A percentile compares a stretch with the other conserved stretches of the same genome.
phyloP scores from a whole-genome alignment of 2,113 vertebrate genomes.

The Hiodon alosoides region DNA sequence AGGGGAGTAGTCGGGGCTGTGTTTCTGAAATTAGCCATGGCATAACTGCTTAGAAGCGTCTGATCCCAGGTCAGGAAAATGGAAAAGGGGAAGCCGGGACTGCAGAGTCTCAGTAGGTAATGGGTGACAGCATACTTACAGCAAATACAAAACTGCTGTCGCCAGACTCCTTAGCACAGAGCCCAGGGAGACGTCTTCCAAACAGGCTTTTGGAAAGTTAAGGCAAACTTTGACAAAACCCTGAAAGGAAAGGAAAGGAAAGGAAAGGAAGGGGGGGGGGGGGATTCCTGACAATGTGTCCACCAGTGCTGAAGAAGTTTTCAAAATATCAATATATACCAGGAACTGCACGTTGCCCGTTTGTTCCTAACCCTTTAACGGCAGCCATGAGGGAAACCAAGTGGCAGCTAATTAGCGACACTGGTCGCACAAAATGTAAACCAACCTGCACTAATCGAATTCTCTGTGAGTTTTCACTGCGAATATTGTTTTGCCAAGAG shows the following conservation, averaged over 20 bases:
- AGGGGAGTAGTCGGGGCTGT: constrained; percentile 20
- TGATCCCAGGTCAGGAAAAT: not conserved
- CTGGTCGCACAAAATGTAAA: constrained; percentile 37
- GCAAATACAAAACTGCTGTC: constrained; percentile 2
- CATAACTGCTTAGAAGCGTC: constrained; percentile 4
- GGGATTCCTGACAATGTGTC: constrained; percentile 30
- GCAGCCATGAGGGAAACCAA: constrained; percentile 44
- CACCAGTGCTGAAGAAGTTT: constrained; percentile 26
- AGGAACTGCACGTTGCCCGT: constrained; percentile 36
- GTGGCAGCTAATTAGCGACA: constrained; percentile 47
- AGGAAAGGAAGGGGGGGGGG: not conserved
- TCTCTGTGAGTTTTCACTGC: constrained; percentile 16
- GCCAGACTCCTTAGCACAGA: constrained; percentile 20
- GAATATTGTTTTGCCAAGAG: constrained; percentile 37
- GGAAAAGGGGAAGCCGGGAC: not conserved
- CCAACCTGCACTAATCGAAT: constrained; percentile 44
- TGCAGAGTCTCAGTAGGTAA: constrained; percentile 19
- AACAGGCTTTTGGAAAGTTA: constrained; percentile 47
- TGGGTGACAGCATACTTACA: constrained; percentile 40
- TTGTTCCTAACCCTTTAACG: constrained; percentile 57
- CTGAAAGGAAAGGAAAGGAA: constrained; percentile 14
- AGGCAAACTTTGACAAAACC: constrained; percentile 53
- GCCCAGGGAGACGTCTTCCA: constrained; percentile 43
- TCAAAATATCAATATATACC: constrained; percentile 21
- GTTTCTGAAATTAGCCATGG: constrained; percentile 39